A percentile compares a stretch with the other conserved stretches of the same genome.
phyloP scores from a whole-genome alignment of 2,888 invertebrate species.

The Gortyna flavago region DNA sequence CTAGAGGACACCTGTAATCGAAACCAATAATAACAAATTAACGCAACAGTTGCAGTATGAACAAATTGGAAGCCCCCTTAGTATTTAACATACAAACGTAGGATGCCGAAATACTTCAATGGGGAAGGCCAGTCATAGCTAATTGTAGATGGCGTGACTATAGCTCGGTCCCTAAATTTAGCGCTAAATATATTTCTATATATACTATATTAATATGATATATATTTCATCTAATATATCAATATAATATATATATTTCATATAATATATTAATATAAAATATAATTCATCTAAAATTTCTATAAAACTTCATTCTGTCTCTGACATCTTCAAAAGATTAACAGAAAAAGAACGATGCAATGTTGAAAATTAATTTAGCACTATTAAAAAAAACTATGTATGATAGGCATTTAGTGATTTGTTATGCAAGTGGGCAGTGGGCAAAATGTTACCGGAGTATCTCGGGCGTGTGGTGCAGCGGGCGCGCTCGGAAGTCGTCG shows the following conservation, averaged over 20 bases:
- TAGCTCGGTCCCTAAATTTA: too few relatives aligned
- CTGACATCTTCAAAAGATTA: neutral
- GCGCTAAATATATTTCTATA: neutral
- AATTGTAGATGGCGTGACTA: too few relatives aligned
- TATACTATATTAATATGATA: too few relatives aligned
- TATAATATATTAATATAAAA: too few relatives aligned
- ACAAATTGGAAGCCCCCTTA: too few relatives aligned
- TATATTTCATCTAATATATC: too few relatives aligned
- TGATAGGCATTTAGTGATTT: neutral
- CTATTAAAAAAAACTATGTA: neutral
- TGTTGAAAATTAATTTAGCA: neutral
- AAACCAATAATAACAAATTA: neutral
- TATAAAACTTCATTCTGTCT: neutral
- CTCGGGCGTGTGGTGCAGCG: constrained; percentile 95
- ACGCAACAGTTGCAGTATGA: neutral
- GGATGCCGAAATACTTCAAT: too few relatives aligned
- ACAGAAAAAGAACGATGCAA: neutral
- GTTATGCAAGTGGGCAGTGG: neutral
- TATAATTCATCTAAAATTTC: too few relatives aligned
- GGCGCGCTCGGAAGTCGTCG: constrained; percentile 93
- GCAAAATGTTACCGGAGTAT: constrained; percentile 89
- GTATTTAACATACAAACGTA: too few relatives aligned
- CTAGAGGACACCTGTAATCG: constrained; percentile 87
- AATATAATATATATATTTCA: too few relatives aligned
- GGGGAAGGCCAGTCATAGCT: too few relatives aligned